Evolutionary conservation across 2,113 vertebrate species (phyloP), one percentile per base, ranked within the genome.

Genomic region (Cairina moschata): DNA sequence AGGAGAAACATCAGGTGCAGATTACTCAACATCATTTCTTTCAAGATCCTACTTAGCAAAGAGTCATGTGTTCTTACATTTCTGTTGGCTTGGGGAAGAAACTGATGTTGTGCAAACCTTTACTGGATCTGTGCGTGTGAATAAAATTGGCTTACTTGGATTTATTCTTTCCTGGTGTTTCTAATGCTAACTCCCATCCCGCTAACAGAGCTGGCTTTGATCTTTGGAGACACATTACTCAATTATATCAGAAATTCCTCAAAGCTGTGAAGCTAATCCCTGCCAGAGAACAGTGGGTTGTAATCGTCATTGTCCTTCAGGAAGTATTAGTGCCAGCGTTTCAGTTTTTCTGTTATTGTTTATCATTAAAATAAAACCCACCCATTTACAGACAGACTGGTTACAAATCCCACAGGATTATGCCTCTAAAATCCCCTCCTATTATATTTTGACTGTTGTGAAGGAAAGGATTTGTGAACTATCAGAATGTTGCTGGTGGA

Each of bases 381-480:
- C 29, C 17, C 74, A 50, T 88, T 91, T 90, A 69, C 50, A 88
- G 59, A 46, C 31, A 74, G 31, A 18, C 28, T 73, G 40, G 25
- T 40, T 85, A 66, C 44, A 87, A 92, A 67, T 88, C 38, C 55
- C n/a, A n/a, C n/a, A n/a, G n/a, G 50, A 91, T 95, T 95, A 93
- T 22, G 38, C 28, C 25, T 63, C 63, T 91, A 66, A 89, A 83
- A 90, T 78, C 81, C 40, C 62, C 48, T 59, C 6, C 56, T 82
- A 5, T n/a, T 89, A 11, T 65, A 23, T 85, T 94, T 87, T 78
- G 38, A 66, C 71, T 79, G 6, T 32, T 62, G 11, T 42, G n/a
- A 89, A 87, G 21, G 55, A 76, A 85, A 74, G 13, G 11, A 62
- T 71, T 80, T 91, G n/a, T 63, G 63, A 83, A 76, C n/a, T 75